phyloP scores from a whole-genome alignment of 2,888 invertebrate genomes.

The Agrenia bidenticulata region DNA sequence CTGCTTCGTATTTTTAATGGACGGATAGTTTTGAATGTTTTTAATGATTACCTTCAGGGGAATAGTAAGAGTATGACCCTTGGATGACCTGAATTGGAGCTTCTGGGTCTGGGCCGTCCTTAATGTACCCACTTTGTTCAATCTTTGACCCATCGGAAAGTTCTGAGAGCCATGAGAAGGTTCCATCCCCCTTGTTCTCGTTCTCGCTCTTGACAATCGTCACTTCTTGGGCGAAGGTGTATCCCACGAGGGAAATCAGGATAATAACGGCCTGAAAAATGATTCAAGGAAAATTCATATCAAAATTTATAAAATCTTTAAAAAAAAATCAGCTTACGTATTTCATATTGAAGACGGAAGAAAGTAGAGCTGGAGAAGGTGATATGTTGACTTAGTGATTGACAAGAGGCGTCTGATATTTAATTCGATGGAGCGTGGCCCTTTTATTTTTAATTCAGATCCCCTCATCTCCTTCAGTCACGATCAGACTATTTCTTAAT shows the following conservation, averaged over 20 bases:
- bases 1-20: neutral
- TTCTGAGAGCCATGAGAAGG: constrained; percentile 40
- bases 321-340: constrained; percentile 29
- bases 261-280: constrained; percentile 17
- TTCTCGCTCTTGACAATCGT: constrained; percentile 29
- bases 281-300: constrained; percentile 1
- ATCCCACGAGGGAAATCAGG: constrained; percentile 21
- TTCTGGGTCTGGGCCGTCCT: constrained; percentile 40
- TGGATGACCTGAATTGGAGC: constrained; percentile 41
- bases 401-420: neutral
- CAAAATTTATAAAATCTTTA: neutral
- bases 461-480: constrained; percentile 1
- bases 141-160: constrained; percentile 37
- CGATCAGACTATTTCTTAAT: neutral
- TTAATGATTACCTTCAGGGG: constrained; percentile 17
- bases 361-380: neutral
- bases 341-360: constrained; percentile 31
- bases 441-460: constrained; percentile 13
- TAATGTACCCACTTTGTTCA: constrained; percentile 35
- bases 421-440: neutral
- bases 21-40: neutral
- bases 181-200: constrained; percentile 43
- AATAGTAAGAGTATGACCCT: constrained; percentile 24
- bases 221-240: constrained; percentile 26
- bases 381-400: neutral